Percentiles rank a stretch among this genome's conserved stretches.
These are phyloP conservation scores for Coryphaenoides rupestris DNA, from an alignment of 2,113 vertebrate species.

Conservation along the genomic window DNA sequence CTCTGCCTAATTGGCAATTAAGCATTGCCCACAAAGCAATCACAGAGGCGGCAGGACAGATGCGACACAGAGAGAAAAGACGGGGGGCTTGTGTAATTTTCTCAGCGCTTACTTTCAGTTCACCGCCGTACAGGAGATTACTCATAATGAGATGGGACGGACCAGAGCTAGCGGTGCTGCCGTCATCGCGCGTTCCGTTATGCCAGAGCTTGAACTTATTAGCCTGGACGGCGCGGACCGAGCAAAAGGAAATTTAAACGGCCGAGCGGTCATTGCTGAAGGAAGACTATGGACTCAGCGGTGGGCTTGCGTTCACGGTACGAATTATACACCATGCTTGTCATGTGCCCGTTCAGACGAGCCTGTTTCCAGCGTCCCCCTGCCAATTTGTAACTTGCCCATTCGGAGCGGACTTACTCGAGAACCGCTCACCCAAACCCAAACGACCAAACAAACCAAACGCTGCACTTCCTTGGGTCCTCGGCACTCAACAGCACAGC, in stretches of 20 bases:
- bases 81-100: slow-evolving; percentile 58
- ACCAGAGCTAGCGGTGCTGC: slow-evolving; percentile 5
- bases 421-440: no score
- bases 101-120: slow-evolving; percentile 46
- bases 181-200: slow-evolving; percentile 5
- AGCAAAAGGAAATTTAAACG: background rate
- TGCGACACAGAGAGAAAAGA: slow-evolving; percentile 50
- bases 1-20: slow-evolving; percentile 74
- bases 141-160: slow-evolving; percentile 51
- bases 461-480: no score
- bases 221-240: background rate
- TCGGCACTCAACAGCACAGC: no score
- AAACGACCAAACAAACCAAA: no score
- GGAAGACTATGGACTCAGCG: no score
- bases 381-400: no score
- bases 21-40: slow-evolving; percentile 71
- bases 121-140: slow-evolving; percentile 41
- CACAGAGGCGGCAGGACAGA: slow-evolving; percentile 59
- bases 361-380: no score
- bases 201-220: background rate
- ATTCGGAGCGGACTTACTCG: no score
- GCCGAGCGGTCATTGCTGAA: no score
- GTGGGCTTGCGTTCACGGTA: no score
- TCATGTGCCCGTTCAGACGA: no score
- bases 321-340: no score